Evolutionary conservation across 2,797 vertebrate species (phyloP).

Genomic region (Trachurus trachurus): DNA sequence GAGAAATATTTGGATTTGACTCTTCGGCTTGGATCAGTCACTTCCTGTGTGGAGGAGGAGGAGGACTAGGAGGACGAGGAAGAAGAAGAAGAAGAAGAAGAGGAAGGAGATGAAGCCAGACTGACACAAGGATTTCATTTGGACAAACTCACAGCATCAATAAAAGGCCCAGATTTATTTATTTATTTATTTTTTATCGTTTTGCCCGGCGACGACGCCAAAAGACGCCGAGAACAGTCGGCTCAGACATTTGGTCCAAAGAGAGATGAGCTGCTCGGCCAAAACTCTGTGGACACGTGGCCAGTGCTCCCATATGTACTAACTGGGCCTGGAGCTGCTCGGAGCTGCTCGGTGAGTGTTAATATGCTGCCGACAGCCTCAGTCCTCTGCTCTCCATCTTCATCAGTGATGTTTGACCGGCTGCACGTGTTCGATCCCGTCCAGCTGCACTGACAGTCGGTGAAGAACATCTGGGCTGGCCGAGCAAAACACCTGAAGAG

Average conservation of each 20-base stretch:
- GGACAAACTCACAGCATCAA: conserved; percentile 27
- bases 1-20: conserved; percentile 49
- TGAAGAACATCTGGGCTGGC: too few relatives aligned
- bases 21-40: conserved; percentile 32
- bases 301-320: conserved; percentile 10
- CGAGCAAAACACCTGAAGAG: too few relatives aligned
- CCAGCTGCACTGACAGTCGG: neutral
- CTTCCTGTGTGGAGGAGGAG: conserved; percentile 43
- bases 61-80: too few relatives aligned
- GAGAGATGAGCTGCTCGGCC: neutral
- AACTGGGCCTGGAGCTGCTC: neutral
- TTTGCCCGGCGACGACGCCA: conserved; percentile 2
- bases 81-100: too few relatives aligned
- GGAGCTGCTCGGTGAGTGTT: too few relatives aligned
- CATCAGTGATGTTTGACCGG: neutral
- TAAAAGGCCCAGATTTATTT: conserved; percentile 27
- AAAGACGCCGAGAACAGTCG: conserved; percentile 34
- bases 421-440: neutral
- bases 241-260: conserved; percentile 34
- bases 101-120: neutral
- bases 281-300: conserved; percentile 28
- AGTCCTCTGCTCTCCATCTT: neutral
- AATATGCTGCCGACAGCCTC: neutral
- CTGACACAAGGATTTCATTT: conserved; percentile 41
- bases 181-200: too few relatives aligned